Evolutionary conservation across 2,888 invertebrate species (phyloP).

Genomic region (Agrenia bidenticulata): DNA sequence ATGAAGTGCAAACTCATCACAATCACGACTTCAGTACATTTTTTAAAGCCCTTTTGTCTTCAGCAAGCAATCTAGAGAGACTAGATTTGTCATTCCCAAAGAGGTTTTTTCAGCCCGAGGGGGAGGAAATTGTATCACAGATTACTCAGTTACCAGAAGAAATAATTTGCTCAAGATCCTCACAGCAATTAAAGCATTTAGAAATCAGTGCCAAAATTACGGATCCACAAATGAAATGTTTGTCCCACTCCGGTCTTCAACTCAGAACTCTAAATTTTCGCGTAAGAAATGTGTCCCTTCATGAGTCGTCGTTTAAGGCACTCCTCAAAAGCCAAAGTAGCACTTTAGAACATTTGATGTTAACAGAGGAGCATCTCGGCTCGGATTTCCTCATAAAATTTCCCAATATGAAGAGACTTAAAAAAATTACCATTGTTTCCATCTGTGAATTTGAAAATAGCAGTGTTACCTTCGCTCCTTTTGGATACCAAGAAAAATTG

Average conservation of each 20-base stretch:
- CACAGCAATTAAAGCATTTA: constrained; percentile 13
- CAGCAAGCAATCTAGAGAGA: constrained; percentile 30
- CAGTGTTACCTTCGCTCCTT: constrained; percentile 34
- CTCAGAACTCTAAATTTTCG: constrained; percentile 36
- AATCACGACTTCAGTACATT: constrained; percentile 14
- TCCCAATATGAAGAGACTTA: constrained; percentile 30
- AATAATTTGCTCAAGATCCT: constrained; percentile 17
- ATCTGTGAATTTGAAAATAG: constrained; percentile 39
- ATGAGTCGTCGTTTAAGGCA: constrained; percentile 29
- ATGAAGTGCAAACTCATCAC: background rate
- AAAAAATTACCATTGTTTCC: constrained; percentile 34
- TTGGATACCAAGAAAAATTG: constrained; percentile 38
- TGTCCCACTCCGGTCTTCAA: constrained; percentile 17
- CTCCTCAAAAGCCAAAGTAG: constrained; percentile 33
- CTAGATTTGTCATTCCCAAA: constrained; percentile 29
- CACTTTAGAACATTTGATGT: constrained; percentile 25
- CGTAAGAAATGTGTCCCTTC: constrained; percentile 34
- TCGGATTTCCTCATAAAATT: constrained; percentile 29
- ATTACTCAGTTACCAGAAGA: constrained; percentile 14
- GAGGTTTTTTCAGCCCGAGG: background rate
- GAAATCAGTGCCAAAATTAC: constrained; percentile 21
- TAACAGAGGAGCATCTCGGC: constrained; percentile 36
- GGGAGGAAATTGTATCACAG: background rate
- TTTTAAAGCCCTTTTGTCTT: constrained; percentile 16
- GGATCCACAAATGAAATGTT: constrained; percentile 4